Conservation (phyloP, 2,113 vertebrate genomes). For the Hyla sarda region DNA sequence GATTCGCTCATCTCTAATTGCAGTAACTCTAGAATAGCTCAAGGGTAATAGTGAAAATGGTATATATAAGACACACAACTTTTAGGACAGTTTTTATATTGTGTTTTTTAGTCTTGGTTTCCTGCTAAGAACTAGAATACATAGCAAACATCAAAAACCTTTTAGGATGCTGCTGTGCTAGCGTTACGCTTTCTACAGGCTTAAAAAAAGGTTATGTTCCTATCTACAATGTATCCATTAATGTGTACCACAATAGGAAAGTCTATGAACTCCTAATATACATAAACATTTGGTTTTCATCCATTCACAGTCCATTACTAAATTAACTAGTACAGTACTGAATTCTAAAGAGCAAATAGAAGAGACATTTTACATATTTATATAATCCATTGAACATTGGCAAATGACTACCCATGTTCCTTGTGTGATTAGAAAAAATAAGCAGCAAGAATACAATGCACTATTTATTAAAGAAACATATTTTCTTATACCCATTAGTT, state of each 20-base stretch:
- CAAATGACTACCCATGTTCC: not conserved
- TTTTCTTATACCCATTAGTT: not conserved
- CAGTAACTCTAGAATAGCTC: not conserved
- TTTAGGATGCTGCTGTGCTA: slow-evolving; percentile 3
- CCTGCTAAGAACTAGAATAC: not conserved
- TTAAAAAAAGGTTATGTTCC: not conserved
- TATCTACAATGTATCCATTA: not conserved
- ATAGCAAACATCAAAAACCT: slow-evolving; percentile 9
- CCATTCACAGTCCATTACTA: slow-evolving; percentile 33
- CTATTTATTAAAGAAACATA: not conserved
- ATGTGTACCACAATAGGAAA: not conserved
- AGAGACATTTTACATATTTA: not conserved
- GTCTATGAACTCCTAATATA: slow-evolving; percentile 3
- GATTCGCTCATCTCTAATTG: no score
- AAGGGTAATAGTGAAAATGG: not conserved
- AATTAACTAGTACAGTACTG: not conserved
- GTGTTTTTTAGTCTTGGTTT: not conserved
- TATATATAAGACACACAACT: not conserved
- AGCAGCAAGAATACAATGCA: not conserved
- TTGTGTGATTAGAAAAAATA: not conserved
- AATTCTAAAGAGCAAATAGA: not conserved
- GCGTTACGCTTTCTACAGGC: not conserved
- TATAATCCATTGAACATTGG: not conserved
- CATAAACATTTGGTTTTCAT: slow-evolving; percentile 7
- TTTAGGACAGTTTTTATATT: not conserved